Conservation (phyloP, 2,888 invertebrate species). For the Rhagium mordax region DNA sequence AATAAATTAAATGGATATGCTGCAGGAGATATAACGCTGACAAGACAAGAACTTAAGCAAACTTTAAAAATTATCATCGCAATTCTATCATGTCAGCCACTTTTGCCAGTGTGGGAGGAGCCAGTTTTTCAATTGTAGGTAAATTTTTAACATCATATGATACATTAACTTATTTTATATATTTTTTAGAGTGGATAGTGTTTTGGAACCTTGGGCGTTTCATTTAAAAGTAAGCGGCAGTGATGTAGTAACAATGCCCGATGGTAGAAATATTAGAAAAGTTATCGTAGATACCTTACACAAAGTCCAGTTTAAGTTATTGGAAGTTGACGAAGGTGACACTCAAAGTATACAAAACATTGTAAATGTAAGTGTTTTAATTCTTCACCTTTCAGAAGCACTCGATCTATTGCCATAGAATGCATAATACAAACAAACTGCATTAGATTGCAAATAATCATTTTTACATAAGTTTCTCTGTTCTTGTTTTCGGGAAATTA, state of each 20-base stretch:
- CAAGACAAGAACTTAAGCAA: constrained; percentile 79
- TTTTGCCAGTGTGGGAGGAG: constrained; percentile 82
- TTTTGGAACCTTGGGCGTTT: constrained; percentile 73
- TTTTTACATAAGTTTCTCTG: too few relatives aligned
- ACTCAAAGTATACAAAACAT: constrained; percentile 78
- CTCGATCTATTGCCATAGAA: too few relatives aligned
- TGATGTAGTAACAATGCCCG: constrained; percentile 70
- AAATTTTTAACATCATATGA: constrained; percentile 31
- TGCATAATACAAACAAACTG: too few relatives aligned
- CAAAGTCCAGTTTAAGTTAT: constrained; percentile 77
- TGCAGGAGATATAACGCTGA: constrained; percentile 71
- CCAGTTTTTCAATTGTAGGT: constrained; percentile 74
- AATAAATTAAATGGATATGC: constrained; percentile 74
- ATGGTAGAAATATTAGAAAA: constrained; percentile 81
- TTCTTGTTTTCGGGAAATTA: too few relatives aligned
- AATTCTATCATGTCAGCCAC: constrained; percentile 77
- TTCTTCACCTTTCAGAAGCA: not conserved
- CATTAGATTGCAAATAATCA: too few relatives aligned
- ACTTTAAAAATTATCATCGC: constrained; percentile 80
- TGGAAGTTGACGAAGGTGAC: constrained; percentile 82
- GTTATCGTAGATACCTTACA: constrained; percentile 76
- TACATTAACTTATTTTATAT: constrained; percentile 10
- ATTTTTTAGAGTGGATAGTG: constrained; percentile 73
- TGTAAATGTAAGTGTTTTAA: constrained; percentile 63
- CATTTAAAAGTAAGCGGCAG: constrained; percentile 71